Percentiles rank a stretch among this genome's conserved stretches.
Evolutionary conservation across 2,888 invertebrate species (phyloP).

Genomic region (Andrena bicolor): DNA sequence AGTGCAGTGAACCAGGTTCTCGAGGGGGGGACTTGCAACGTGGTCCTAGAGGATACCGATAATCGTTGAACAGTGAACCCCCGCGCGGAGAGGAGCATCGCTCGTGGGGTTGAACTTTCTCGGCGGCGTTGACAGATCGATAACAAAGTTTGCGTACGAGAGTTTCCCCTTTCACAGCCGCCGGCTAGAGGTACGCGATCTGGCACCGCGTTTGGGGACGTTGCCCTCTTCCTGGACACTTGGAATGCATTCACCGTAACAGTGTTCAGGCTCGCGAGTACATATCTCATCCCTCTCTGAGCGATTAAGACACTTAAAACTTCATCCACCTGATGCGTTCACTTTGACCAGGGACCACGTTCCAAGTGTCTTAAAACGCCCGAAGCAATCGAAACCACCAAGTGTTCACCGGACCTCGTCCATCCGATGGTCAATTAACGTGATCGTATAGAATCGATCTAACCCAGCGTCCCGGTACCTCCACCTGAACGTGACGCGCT

Average conservation of each 20-base stretch:
- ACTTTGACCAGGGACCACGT: background rate
- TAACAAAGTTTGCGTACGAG: constrained; percentile 77
- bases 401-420: too few species aligned
- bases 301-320: background rate
- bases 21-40: background rate
- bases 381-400: too few species aligned
- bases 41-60: background rate
- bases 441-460: background rate
- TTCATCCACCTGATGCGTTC: background rate
- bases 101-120: constrained; percentile 74
- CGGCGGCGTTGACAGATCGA: constrained; percentile 78
- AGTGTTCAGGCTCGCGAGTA: background rate
- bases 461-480: background rate
- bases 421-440: background rate
- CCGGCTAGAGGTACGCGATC: constrained; percentile 34
- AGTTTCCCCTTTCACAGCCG: constrained; percentile 67
- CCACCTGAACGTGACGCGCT: constrained; percentile 38
- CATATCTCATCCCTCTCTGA: background rate
- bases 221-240: constrained; percentile 21
- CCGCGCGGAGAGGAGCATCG: constrained; percentile 60
- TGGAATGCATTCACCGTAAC: constrained; percentile 18
- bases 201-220: background rate
- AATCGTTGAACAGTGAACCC: constrained; percentile 39
- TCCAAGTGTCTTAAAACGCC: background rate
- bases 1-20: constrained; percentile 41